Conservation (phyloP, 2,113 vertebrate genomes). For the Recurvirostra avosetta region DNA sequence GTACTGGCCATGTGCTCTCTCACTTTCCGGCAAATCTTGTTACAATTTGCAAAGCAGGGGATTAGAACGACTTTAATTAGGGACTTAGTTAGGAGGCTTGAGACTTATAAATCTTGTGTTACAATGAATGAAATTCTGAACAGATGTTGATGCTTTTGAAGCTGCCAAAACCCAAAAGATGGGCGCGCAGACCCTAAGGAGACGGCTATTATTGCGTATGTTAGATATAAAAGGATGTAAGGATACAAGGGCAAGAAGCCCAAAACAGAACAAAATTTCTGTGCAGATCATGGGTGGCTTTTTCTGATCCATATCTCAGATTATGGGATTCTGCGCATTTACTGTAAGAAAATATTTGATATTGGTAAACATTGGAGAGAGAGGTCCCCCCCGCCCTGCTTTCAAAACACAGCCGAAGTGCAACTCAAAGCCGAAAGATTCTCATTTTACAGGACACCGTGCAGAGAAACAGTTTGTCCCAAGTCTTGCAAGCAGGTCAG, state of each 20-base stretch:
- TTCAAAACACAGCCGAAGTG: not conserved
- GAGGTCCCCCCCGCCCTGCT: not conserved
- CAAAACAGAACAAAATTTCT: not conserved
- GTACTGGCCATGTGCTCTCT: not conserved
- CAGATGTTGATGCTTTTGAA: slow-evolving; percentile 37
- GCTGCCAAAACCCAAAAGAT: not conserved
- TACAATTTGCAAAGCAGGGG: not conserved
- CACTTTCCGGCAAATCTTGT: not conserved
- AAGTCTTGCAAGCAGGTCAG: not conserved
- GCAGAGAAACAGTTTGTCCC: not conserved
- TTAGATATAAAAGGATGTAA: not conserved
- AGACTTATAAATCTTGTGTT: slow-evolving; percentile 26
- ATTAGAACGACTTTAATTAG: slow-evolving; percentile 35
- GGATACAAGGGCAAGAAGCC: not conserved
- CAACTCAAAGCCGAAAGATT: not conserved
- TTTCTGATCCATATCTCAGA: not conserved
- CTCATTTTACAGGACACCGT: accelerated
- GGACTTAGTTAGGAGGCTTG: not conserved
- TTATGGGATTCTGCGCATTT: not conserved
- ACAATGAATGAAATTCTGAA: slow-evolving; percentile 17
- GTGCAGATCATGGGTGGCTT: not conserved
- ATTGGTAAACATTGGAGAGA: not conserved
- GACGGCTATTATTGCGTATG: not conserved
- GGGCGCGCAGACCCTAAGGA: not conserved
- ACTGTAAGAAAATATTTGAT: not conserved